Evolutionary conservation across 2,113 vertebrate species (phyloP).

Genomic region (Oxyruncus cristatus): DNA sequence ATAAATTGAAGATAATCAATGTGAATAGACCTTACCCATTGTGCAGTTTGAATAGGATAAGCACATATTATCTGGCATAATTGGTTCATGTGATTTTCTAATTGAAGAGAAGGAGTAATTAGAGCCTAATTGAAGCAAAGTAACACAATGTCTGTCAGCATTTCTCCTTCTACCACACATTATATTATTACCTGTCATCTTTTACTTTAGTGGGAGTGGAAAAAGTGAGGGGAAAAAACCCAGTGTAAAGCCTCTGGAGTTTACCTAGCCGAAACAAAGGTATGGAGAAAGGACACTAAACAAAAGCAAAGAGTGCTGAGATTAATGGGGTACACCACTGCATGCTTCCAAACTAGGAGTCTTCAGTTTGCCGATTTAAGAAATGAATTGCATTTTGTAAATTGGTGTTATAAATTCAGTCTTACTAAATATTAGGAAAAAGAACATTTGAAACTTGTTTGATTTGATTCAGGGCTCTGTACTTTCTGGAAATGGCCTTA

Average conservation of each 20-base stretch:
- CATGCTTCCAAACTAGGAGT: not conserved
- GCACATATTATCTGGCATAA: conserved; percentile 74
- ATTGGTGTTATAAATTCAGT: not conserved
- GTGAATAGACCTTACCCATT: conserved; percentile 73
- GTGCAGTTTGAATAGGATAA: conserved; percentile 72
- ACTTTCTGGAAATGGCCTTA: not conserved
- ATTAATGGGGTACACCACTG: not conserved
- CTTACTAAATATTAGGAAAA: not conserved
- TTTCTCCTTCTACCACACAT: conserved; percentile 60
- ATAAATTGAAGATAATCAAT: conserved; percentile 74
- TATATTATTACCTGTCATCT: conserved; percentile 71
- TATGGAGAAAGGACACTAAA: not conserved
- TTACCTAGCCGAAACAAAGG: conserved; percentile 11
- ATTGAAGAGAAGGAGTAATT: conserved; percentile 75
- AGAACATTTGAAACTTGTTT: not conserved
- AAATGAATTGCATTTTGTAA: not conserved
- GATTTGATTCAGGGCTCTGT: not conserved
- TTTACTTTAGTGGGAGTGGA: conserved; percentile 30
- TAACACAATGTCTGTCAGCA: conserved; percentile 72
- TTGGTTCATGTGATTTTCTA: conserved; percentile 75
- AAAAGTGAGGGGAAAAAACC: not conserved
- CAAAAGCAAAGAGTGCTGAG: not conserved
- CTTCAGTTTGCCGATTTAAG: not conserved
- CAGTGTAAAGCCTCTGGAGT: not conserved
- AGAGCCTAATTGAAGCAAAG: conserved; percentile 73